Evolutionary conservation across 2,797 vertebrate species (phyloP).

Genomic region (Myotis planiceps): DNA sequence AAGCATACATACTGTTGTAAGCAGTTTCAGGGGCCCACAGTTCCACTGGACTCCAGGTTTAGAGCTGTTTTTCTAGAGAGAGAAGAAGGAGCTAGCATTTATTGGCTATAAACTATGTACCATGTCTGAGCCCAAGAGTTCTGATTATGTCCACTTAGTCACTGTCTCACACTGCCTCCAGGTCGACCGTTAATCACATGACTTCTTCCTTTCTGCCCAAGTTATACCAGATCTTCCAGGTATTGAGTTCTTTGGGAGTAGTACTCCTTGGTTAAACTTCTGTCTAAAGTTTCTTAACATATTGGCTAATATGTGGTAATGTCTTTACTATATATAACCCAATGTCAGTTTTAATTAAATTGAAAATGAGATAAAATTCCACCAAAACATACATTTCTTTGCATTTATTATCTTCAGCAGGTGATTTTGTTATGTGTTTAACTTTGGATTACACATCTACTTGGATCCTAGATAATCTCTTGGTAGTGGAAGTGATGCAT

Average conservation of each 20-base stretch:
- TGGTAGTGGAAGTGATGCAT: slow-evolving; percentile 17
- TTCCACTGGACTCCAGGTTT: background rate
- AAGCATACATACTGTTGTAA: background rate
- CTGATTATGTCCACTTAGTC: background rate
- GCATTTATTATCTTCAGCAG: background rate
- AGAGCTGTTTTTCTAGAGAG: background rate
- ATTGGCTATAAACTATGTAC: background rate
- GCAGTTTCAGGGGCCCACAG: background rate
- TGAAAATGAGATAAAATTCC: slow-evolving; percentile 45
- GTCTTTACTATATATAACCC: background rate
- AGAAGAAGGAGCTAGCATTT: background rate
- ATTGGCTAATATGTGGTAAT: background rate
- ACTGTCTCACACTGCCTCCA: background rate
- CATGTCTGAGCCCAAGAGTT: background rate
- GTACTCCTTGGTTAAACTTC: slow-evolving; percentile 14
- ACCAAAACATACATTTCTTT: slow-evolving; percentile 21
- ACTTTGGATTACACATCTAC: slow-evolving; percentile 11
- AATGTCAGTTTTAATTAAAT: slow-evolving; percentile 37
- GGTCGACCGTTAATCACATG: background rate
- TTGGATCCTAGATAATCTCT: background rate
- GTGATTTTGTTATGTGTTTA: slow-evolving; percentile 40
- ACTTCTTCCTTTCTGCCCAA: background rate
- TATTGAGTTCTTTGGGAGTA: background rate
- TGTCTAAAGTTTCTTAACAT: slow-evolving; percentile 18
- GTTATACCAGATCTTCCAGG: slow-evolving; percentile 6